Conservation (phyloP, 2,888 invertebrate genomes). For the Blastobasis adustella region DNA sequence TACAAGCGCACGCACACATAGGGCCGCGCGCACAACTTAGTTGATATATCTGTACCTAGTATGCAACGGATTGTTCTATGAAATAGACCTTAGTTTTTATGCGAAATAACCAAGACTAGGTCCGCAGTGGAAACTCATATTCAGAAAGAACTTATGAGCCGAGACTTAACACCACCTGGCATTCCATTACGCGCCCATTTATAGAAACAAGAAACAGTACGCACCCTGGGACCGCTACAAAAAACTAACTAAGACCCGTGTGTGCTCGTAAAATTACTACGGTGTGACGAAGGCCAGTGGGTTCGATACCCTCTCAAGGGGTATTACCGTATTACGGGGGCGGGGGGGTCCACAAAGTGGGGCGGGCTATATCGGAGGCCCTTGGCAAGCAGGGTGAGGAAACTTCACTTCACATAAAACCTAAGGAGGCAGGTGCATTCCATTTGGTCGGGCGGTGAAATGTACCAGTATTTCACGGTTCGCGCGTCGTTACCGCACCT, state of each 20-base stretch:
- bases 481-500: slow-evolving; percentile 59
- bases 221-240: slow-evolving; percentile 1
- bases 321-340: slow-evolving; percentile 71
- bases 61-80: no score
- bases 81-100: no score
- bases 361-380: slow-evolving; percentile 68
- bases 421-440: slow-evolving; percentile 67
- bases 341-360: slow-evolving; percentile 70
- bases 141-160: no score
- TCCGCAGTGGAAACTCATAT: no score
- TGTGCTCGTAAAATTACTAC: slow-evolving; percentile 57
- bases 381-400: slow-evolving; percentile 66
- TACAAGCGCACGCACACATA: no score
- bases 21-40: no score
- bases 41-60: no score
- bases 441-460: slow-evolving; percentile 65
- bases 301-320: slow-evolving; percentile 69
- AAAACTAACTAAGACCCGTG: slow-evolving; percentile 11
- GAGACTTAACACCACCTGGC: no score
- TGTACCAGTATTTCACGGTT: slow-evolving; percentile 69
- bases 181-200: no score
- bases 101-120: no score
- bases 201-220: slow-evolving; percentile 5
- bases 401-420: slow-evolving; percentile 72
- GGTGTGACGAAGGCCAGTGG: slow-evolving; percentile 38